A percentile compares a stretch with the other conserved stretches of the same genome.
phyloP scores from a whole-genome alignment of 1,140 invertebrate species.

The Rhopalosiphum padi region DNA sequence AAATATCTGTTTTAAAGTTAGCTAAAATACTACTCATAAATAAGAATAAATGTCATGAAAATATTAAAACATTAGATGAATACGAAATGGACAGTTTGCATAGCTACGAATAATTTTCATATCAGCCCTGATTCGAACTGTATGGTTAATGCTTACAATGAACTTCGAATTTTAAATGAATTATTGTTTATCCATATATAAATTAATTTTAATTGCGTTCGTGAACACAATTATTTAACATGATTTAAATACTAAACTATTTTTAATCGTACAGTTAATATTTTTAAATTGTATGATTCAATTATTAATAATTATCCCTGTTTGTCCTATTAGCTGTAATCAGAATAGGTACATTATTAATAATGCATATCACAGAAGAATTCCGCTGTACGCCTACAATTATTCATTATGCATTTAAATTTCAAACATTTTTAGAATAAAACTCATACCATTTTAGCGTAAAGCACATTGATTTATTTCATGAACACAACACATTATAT shows the following conservation, averaged over 20 bases:
- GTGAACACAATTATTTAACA: no score
- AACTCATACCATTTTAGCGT: neutral
- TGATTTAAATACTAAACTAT: neutral
- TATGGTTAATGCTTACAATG: neutral
- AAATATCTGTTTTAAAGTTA: conserved; percentile 10
- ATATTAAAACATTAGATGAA: neutral
- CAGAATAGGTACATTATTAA: neutral
- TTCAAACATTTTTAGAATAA: neutral
- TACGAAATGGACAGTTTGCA: neutral
- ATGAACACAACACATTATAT: conserved; percentile 7
- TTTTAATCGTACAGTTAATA: neutral
- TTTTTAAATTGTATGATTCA: neutral
- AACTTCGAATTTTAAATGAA: neutral
- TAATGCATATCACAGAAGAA: neutral
- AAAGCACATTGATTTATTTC: neutral
- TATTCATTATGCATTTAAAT: neutral
- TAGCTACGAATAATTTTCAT: neutral
- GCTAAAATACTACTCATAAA: neutral
- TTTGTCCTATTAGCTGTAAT: neutral
- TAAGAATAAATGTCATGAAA: neutral
- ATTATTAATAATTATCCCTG: neutral
- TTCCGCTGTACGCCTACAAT: neutral
- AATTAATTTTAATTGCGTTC: neutral
- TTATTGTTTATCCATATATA: neutral
- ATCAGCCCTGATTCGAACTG: neutral